Percentiles rank a stretch among this genome's conserved stretches.
These are phyloP conservation scores for Enteromius anoplus DNA, from an alignment of 2,797 vertebrate species.

Conservation along the genomic window DNA sequence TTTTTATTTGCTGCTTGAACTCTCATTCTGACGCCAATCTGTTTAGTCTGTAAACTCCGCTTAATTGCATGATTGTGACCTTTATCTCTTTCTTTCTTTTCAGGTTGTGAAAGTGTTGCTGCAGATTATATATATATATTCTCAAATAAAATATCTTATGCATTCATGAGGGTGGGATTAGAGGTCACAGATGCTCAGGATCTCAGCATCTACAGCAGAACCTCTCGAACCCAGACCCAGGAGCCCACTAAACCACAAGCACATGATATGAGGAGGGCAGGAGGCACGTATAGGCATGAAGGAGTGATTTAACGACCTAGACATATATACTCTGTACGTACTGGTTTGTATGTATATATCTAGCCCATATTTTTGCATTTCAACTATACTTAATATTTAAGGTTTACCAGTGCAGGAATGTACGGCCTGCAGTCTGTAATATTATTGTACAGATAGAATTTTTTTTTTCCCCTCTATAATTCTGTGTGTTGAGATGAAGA, in stretches of 20 bases:
- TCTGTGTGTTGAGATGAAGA: slow-evolving; percentile 34
- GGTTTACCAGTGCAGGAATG: slow-evolving; percentile 63
- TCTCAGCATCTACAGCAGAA: slow-evolving; percentile 16
- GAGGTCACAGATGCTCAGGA: slow-evolving; percentile 6
- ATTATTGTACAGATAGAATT: slow-evolving; percentile 63
- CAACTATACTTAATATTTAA: slow-evolving; percentile 72
- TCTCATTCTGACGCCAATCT: neutral
- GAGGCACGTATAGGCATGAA: slow-evolving; percentile 7
- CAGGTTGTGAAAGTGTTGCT: slow-evolving; percentile 6
- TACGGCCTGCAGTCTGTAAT: slow-evolving; percentile 70
- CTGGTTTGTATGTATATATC: slow-evolving; percentile 75
- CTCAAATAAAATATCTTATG: slow-evolving; percentile 36
- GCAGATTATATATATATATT: neutral
- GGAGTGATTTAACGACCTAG: neutral
- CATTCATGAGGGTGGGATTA: slow-evolving; percentile 1
- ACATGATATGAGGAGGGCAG: slow-evolving; percentile 4
- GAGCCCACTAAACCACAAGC: neutral
- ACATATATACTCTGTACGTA: slow-evolving; percentile 46
- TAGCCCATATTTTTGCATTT: slow-evolving; percentile 68
- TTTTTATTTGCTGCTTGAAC: neutral
- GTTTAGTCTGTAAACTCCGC: neutral
- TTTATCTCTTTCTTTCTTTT: slow-evolving; percentile 3
- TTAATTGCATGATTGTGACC: neutral
- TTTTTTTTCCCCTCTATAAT: neutral
- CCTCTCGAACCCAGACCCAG: slow-evolving; percentile 11